Evolutionary conservation across 2,888 invertebrate genomes (phyloP), one percentile per base, ranked within the genome.

Genomic region (Polyommatus icarus): DNA sequence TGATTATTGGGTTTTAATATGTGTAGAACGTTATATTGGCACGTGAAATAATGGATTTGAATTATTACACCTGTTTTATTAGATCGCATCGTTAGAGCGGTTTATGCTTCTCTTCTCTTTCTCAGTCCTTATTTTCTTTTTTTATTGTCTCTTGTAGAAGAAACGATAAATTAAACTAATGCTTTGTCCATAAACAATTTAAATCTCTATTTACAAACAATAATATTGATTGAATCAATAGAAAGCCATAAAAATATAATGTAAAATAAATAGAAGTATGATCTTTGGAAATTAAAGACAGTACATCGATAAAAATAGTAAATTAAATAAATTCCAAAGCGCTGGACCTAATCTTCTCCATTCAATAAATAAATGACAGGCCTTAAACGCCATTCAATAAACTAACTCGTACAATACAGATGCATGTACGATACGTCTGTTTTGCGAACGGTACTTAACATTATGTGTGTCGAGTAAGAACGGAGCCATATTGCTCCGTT

Each of bases 391-490:
- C 20, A 46, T 75, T 75, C 75, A 29, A 75, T 75, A 77, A 77
- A 73, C 77, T 77, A 59, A 73, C 29, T n/a, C 57, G 71, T 78
- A 80, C 81, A 79, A 81, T 81, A 76, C 78, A 78, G 81, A 81
- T 81, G 59, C 76, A 40, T 79, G 79, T 82, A 79, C 81, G 82
- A 81, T 83, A 82, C 79, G 78, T 79, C 77, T 79, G 79, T 79
- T 78, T 78, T 79, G 79, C 79, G 79, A 82, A 82, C 82, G 81
- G 82, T 83, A 81, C 81, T 80, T 76, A 79, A 80, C 46, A 46
- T 10, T 81, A 82, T 81, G 77, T 81, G 79, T 80, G 78, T 79
- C 78, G 78, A 78, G 78, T 78, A 18, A 54, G 3, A 54, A 15
- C 18, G 5, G 5, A 18, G 54, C 54, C 54, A 54, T 15, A 54